These are phyloP conservation scores for Protaetia brevitarsis DNA, from an alignment of 1,140 invertebrate genomes.

Conservation along the genomic window DNA sequence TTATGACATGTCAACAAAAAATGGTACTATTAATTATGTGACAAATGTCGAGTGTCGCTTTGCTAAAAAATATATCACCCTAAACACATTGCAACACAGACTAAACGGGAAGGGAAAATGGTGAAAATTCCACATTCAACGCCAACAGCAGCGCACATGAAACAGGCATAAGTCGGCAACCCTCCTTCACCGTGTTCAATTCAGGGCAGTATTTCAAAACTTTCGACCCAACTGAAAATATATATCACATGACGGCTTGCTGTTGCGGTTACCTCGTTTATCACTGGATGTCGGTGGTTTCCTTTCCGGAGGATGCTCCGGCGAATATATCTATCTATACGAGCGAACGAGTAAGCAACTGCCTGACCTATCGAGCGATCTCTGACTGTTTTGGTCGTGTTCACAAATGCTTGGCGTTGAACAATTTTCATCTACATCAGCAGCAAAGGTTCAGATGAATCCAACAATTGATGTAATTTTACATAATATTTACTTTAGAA, in stretches of 20 bases:
- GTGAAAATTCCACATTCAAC: too few species aligned
- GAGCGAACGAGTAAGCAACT: not conserved
- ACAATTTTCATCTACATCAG: too few species aligned
- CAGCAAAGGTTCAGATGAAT: too few species aligned
- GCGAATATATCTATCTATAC: not conserved
- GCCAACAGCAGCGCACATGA: too few species aligned
- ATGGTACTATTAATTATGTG: conserved; percentile 18
- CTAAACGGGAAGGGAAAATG: too few species aligned
- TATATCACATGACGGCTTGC: not conserved
- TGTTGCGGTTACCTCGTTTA: conserved; percentile 24
- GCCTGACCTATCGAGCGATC: too few species aligned
- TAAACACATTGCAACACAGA: too few species aligned
- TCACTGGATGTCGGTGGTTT: conserved; percentile 25
- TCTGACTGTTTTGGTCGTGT: too few species aligned
- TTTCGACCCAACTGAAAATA: conserved; percentile 18
- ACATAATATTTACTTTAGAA: too few species aligned
- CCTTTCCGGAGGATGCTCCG: conserved; percentile 17
- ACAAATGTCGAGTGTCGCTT: conserved; percentile 23
- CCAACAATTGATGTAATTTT: too few species aligned
- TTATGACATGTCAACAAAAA: too few species aligned
- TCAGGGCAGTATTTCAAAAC: conserved; percentile 26
- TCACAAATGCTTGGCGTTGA: too few species aligned
- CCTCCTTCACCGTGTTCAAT: conserved; percentile 18
- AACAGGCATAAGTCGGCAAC: not conserved
- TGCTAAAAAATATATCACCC: not conserved